Conservation (phyloP, 1,140 invertebrate species). For the Neuroterus valhalla region DNA sequence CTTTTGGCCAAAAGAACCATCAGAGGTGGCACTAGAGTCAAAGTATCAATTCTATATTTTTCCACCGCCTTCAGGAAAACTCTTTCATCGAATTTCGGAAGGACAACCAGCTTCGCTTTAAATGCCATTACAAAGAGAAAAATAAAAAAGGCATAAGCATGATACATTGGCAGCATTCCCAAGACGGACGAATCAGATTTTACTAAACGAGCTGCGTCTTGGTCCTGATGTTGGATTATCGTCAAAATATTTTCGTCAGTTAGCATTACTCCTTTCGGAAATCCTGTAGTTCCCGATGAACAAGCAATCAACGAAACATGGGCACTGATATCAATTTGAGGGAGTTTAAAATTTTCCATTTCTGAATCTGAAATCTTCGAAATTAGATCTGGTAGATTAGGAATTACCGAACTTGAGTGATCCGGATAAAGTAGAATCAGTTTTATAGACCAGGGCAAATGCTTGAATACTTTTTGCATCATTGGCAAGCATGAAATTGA, state of each 20-base stretch:
- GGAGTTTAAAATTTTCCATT: slow-evolving; percentile 42
- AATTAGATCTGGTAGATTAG: slow-evolving; percentile 46
- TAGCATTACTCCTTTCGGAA: slow-evolving; percentile 86
- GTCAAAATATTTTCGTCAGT: slow-evolving; percentile 79
- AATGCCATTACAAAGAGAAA: slow-evolving; percentile 52
- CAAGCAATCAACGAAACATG: slow-evolving; percentile 72
- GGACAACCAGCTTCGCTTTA: slow-evolving; percentile 68
- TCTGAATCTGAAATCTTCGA: slow-evolving; percentile 25
- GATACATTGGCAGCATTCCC: slow-evolving; percentile 70
- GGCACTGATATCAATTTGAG: slow-evolving; percentile 57
- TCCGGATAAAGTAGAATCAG: slow-evolving; percentile 49
- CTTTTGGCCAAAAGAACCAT: slow-evolving; percentile 77
- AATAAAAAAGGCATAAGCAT: slow-evolving; percentile 68
- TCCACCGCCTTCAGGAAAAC: slow-evolving; percentile 77
- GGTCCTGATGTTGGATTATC: slow-evolving; percentile 34
- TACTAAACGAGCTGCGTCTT: too few relatives aligned
- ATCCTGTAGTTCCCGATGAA: slow-evolving; percentile 84
- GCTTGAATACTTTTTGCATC: slow-evolving; percentile 36
- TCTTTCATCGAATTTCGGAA: slow-evolving; percentile 79
- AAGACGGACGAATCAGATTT: slow-evolving; percentile 37
- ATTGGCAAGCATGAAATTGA: slow-evolving; percentile 38
- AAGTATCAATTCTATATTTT: slow-evolving; percentile 75
- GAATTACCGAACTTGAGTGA: not conserved
- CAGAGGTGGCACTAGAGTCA: slow-evolving; percentile 77
- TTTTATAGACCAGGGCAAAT: slow-evolving; percentile 49